phyloP scores from a whole-genome alignment of 1,140 invertebrate genomes.

The Cepaea nemoralis region DNA sequence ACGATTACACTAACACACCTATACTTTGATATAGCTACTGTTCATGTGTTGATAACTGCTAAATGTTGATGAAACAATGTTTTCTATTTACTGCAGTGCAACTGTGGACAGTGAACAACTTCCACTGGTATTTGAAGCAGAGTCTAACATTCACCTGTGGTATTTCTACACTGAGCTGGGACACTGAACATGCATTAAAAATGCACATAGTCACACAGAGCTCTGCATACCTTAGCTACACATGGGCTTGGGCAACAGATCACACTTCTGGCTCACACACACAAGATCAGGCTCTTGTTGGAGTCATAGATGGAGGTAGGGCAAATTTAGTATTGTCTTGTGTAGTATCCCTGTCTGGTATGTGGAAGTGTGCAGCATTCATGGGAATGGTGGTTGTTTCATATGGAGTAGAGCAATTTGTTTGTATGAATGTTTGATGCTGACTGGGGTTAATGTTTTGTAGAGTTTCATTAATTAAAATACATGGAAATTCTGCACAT shows the following conservation, averaged over 20 bases:
- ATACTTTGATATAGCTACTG: too few relatives aligned
- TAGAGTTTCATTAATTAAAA: too few relatives aligned
- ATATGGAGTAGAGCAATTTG: too few relatives aligned
- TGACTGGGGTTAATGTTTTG: too few relatives aligned
- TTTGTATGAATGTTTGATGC: too few relatives aligned
- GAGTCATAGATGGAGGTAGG: slow-evolving; percentile 83
- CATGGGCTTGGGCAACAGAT: slow-evolving; percentile 78
- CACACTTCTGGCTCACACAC: slow-evolving; percentile 73
- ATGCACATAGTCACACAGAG: slow-evolving; percentile 76
- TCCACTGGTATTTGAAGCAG: slow-evolving; percentile 92
- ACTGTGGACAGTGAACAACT: slow-evolving; percentile 87
- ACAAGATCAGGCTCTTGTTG: slow-evolving; percentile 74
- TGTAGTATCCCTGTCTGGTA: too few relatives aligned
- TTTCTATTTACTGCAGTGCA: slow-evolving; percentile 76
- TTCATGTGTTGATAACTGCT: too few relatives aligned
- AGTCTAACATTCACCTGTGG: slow-evolving; percentile 74
- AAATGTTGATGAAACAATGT: too few relatives aligned
- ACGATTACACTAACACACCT: too few relatives aligned
- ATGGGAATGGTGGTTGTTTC: too few relatives aligned
- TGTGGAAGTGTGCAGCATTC: too few relatives aligned
- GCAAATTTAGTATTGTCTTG: not conserved
- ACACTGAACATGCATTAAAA: slow-evolving; percentile 75
- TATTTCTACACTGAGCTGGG: slow-evolving; percentile 76
- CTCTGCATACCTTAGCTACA: slow-evolving; percentile 76
- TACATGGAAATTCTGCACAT: too few relatives aligned